A percentile compares a stretch with the other conserved stretches of the same genome.
Evolutionary conservation across 2,797 vertebrate species (phyloP).

Genomic region (Lagorchestes hirsutus): DNA sequence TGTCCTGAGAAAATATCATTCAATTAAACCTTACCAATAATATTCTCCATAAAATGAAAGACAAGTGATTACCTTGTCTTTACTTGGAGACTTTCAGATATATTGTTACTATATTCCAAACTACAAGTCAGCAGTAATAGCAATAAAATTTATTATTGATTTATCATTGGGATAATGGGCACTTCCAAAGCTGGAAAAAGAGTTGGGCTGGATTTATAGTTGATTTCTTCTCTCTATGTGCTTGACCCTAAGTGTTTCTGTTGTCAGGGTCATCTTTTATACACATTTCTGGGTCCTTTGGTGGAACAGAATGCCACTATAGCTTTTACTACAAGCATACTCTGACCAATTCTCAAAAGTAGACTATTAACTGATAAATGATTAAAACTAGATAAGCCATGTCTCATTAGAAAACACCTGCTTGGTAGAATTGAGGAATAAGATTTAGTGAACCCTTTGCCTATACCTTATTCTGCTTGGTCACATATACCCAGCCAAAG

Average conservation of each 20-base stretch:
- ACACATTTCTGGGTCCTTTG: background rate
- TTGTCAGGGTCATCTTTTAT: background rate
- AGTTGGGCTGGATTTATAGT: background rate
- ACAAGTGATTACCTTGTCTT: background rate
- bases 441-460: constrained; percentile 33
- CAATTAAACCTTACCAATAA: background rate
- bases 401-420: background rate
- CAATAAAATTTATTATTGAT: background rate
- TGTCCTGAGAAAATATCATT: background rate
- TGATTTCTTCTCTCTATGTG: background rate
- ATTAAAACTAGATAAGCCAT: background rate
- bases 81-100: background rate
- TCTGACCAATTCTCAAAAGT: background rate
- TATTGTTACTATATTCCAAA: background rate
- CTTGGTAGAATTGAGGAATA: constrained; percentile 26
- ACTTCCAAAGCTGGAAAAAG: background rate
- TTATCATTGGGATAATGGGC: background rate
- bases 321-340: background rate
- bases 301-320: background rate
- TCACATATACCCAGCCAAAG: constrained; percentile 35
- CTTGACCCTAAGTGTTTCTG: background rate
- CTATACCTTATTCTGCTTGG: constrained; percentile 37
- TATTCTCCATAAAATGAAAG: background rate
- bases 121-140: background rate
- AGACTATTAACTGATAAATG: background rate